A percentile compares a stretch with the other conserved stretches of the same genome.
These are phyloP conservation scores for Biston betularia DNA, from an alignment of 2,888 invertebrate genomes.

Conservation along the genomic window DNA sequence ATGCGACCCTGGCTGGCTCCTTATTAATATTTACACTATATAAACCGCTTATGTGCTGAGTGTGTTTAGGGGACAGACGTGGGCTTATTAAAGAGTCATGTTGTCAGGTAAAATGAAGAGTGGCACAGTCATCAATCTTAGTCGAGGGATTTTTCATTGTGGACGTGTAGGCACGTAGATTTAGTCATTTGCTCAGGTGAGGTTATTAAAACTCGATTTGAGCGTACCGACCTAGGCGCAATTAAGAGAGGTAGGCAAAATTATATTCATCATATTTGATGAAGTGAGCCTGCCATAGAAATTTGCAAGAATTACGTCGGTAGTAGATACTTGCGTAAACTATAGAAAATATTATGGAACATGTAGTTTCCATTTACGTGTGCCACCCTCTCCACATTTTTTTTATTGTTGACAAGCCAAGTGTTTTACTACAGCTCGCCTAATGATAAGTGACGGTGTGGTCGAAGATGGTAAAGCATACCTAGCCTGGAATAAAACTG, in stretches of 20 bases:
- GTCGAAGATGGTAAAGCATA: too few relatives aligned
- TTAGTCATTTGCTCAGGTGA: conserved; percentile 7
- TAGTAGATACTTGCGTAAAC: too few relatives aligned
- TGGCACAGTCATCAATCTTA: conserved; percentile 26
- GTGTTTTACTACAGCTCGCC: too few relatives aligned
- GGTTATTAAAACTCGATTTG: conserved; percentile 14
- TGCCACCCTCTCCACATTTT: too few relatives aligned
- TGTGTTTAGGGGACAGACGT: conserved; percentile 30
- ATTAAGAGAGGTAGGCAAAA: neutral
- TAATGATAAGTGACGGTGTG: too few relatives aligned
- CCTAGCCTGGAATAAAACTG: too few relatives aligned
- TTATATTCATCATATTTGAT: neutral
- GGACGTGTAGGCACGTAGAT: conserved; percentile 9
- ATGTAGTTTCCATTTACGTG: too few relatives aligned
- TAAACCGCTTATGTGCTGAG: conserved; percentile 30
- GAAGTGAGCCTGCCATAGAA: too few relatives aligned
- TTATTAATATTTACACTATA: conserved; percentile 49
- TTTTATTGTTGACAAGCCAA: too few relatives aligned
- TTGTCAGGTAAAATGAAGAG: conserved; percentile 25
- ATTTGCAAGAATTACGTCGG: too few relatives aligned
- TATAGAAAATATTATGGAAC: too few relatives aligned
- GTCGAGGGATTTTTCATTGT: conserved; percentile 18
- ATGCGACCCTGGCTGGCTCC: conserved; percentile 40
- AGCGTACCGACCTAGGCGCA: neutral
- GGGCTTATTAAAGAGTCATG: conserved; percentile 36